Evolutionary conservation across 2,888 invertebrate species (phyloP).

Genomic region (Dicroscelio sp.): DNA sequence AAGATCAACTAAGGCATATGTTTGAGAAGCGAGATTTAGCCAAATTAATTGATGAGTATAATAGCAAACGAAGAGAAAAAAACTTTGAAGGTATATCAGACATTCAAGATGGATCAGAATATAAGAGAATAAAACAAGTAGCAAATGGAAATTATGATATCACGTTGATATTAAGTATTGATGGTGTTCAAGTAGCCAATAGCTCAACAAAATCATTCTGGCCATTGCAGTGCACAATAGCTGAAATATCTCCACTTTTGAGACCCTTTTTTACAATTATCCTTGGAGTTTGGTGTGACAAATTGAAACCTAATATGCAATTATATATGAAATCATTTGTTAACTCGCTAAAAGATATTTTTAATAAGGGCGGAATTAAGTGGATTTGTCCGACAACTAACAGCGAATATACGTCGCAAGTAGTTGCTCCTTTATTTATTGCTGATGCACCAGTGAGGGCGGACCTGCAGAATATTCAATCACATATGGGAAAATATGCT

Average conservation of each 20-base stretch:
- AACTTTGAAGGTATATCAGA: neutral
- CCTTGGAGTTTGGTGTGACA: constrained; percentile 36
- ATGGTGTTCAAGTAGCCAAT: constrained; percentile 24
- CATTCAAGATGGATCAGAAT: neutral
- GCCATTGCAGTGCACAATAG: constrained; percentile 32
- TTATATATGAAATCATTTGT: constrained; percentile 19
- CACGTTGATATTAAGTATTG: constrained; percentile 32
- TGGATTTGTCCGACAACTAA: constrained; percentile 34
- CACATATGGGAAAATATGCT: constrained; percentile 11
- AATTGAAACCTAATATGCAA: constrained; percentile 19
- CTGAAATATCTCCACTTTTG: constrained; percentile 25
- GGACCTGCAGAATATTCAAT: constrained; percentile 38
- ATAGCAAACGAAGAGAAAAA: neutral
- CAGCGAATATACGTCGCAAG: constrained; percentile 4
- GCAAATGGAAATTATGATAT: neutral
- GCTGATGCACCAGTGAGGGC: constrained; percentile 40
- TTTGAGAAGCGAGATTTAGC: constrained; percentile 18
- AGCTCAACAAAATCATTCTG: constrained; percentile 14
- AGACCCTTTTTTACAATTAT: constrained; percentile 1
- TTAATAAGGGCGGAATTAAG: neutral
- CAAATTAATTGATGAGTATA: neutral
- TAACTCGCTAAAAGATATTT: neutral
- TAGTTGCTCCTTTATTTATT: constrained; percentile 34
- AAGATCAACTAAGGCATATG: constrained; percentile 23
- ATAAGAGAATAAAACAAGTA: neutral